A percentile compares a stretch with the other conserved stretches of the same genome.
These are phyloP conservation scores for Drosophila lutescens DNA, from an alignment of 2,888 invertebrate genomes.

Conservation along the genomic window DNA sequence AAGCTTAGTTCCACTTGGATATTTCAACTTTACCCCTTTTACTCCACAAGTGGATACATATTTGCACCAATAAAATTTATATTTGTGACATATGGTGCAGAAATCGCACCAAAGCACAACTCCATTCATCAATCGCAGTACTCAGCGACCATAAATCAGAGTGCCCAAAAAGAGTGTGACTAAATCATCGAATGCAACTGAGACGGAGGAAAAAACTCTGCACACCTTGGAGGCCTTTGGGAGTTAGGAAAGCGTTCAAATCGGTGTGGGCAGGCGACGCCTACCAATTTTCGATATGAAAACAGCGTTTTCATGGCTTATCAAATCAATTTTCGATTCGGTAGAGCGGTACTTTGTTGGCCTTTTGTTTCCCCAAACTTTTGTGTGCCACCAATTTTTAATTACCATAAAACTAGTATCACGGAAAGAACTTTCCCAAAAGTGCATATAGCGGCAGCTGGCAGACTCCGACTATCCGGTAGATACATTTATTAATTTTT, in stretches of 20 bases:
- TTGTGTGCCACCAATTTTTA: constrained; percentile 41
- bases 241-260: constrained; percentile 65
- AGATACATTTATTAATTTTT: constrained; percentile 72
- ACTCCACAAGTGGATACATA: constrained; percentile 1
- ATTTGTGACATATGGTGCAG: constrained; percentile 27
- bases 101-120: constrained; percentile 27
- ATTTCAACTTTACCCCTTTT: constrained; percentile 1
- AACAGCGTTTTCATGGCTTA: constrained; percentile 60
- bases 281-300: constrained; percentile 57
- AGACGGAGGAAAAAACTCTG: constrained; percentile 19
- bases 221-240: constrained; percentile 10
- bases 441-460: constrained; percentile 51
- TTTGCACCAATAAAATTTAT: constrained; percentile 24
- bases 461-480: constrained; percentile 37
- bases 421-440: constrained; percentile 62
- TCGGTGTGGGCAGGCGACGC: constrained; percentile 64
- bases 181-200: constrained; percentile 28
- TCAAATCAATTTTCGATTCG: constrained; percentile 60
- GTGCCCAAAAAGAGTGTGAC: constrained; percentile 36
- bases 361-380: constrained; percentile 53
- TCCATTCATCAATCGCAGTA: constrained; percentile 43
- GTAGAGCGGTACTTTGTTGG: constrained; percentile 47
- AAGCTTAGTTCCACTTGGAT: background rate
- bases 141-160: constrained; percentile 33
- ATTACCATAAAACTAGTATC: constrained; percentile 58